A percentile compares a stretch with the other conserved stretches of the same genome.
These are phyloP conservation scores for Drosophila teissieri DNA, from an alignment of 1,140 invertebrate species.

Conservation along the genomic window DNA sequence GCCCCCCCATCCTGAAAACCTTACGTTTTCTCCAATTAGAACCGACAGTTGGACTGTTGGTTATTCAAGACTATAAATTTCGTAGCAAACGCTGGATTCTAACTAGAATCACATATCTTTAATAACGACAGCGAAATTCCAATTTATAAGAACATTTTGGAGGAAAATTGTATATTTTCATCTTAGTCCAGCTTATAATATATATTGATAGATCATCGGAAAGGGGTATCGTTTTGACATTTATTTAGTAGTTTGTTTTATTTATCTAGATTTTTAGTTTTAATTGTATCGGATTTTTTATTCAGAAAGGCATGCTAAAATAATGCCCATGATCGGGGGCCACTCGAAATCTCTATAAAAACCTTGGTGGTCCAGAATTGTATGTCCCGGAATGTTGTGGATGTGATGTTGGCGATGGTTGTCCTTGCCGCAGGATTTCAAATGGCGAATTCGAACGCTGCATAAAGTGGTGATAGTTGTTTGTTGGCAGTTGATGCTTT, in stretches of 20 bases:
- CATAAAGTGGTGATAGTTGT: slow-evolving; percentile 78
- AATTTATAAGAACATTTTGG: slow-evolving; percentile 7
- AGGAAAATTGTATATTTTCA: slow-evolving; percentile 7
- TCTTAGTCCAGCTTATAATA: slow-evolving; percentile 7
- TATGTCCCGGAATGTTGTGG: slow-evolving; percentile 74
- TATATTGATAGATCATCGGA: slow-evolving; percentile 11
- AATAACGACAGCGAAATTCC: neutral
- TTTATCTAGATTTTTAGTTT: slow-evolving; percentile 55
- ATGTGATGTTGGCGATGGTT: slow-evolving; percentile 72
- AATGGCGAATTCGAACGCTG: slow-evolving; percentile 81
- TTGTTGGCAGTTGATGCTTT: slow-evolving; percentile 76
- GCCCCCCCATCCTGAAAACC: too few relatives aligned
- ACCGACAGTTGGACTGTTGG: too few relatives aligned
- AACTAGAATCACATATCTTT: neutral
- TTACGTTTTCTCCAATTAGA: too few relatives aligned
- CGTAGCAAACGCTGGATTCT: neutral
- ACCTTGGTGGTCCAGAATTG: slow-evolving; percentile 82
- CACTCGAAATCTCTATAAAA: slow-evolving; percentile 84
- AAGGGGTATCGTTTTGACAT: slow-evolving; percentile 20
- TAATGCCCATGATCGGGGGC: slow-evolving; percentile 76
- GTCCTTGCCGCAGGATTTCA: slow-evolving; percentile 72
- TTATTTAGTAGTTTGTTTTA: slow-evolving; percentile 53
- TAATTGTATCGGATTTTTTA: slow-evolving; percentile 53
- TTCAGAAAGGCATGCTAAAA: slow-evolving; percentile 83
- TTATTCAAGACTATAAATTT: too few relatives aligned